Conservation (phyloP, 2,113 vertebrate species). For the Gasterosteus aculeatus region DNA sequence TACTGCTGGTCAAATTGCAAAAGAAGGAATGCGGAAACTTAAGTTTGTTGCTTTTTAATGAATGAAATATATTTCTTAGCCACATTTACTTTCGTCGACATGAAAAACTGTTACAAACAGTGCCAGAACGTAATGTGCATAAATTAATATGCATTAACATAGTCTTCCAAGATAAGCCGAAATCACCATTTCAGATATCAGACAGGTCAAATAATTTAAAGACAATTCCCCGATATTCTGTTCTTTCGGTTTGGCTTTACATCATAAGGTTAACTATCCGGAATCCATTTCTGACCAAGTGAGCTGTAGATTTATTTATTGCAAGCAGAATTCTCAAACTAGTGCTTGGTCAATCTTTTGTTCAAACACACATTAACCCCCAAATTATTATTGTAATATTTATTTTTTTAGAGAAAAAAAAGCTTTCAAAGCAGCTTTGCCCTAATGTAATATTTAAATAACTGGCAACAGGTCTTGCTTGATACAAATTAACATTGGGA, state of each 20-base stretch:
- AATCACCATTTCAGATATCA: constrained; percentile 2
- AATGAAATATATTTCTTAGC: constrained; percentile 61
- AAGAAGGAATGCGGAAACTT: constrained; percentile 17
- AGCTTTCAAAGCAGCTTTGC: constrained; percentile 24
- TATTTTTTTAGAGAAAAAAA: constrained; percentile 23
- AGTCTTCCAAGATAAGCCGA: constrained; percentile 20
- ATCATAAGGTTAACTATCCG: constrained; percentile 10
- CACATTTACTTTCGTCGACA: constrained; percentile 68
- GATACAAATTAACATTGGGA: constrained; percentile 43
- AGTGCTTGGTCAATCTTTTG: neutral
- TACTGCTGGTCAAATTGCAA: neutral
- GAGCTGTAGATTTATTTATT: constrained; percentile 29
- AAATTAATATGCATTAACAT: constrained; percentile 30
- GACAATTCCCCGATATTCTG: constrained; percentile 21
- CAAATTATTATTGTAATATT: constrained; percentile 8
- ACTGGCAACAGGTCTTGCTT: constrained; percentile 49
- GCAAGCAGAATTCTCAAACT: constrained; percentile 28
- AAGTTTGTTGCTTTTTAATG: constrained; percentile 63
- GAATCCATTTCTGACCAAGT: constrained; percentile 18
- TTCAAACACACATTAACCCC: constrained; percentile 24
- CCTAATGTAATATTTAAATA: constrained; percentile 31
- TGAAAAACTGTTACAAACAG: constrained; percentile 59
- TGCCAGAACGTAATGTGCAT: constrained; percentile 39
- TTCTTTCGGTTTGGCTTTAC: neutral
- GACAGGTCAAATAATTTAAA: constrained; percentile 11